Conservation (phyloP, 1,140 invertebrate genomes). For the Neodiprion pinetum region DNA sequence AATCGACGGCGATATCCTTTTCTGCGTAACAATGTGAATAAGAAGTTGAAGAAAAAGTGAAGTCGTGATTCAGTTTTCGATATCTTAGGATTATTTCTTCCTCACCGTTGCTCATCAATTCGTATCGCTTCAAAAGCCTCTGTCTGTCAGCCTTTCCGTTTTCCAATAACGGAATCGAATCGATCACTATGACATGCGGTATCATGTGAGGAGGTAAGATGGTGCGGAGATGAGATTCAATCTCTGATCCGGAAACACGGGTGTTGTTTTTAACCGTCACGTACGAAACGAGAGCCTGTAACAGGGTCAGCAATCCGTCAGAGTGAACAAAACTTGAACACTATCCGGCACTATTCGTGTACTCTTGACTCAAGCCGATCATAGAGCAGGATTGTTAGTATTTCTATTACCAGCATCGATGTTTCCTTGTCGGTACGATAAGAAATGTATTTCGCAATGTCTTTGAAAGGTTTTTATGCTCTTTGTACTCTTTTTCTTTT, state of each 20-base stretch:
- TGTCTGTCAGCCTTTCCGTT: constrained; percentile 89
- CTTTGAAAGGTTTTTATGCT: too few species aligned
- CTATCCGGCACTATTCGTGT: too few species aligned
- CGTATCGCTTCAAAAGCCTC: constrained; percentile 74
- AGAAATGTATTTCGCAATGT: too few species aligned
- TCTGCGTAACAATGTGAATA: constrained; percentile 50
- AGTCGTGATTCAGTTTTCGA: constrained; percentile 13
- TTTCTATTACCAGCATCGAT: too few species aligned
- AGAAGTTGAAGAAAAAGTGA: neutral
- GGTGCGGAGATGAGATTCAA: constrained; percentile 70
- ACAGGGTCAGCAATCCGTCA: constrained; percentile 31
- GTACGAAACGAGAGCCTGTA: constrained; percentile 77
- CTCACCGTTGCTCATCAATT: constrained; percentile 66
- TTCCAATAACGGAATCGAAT: constrained; percentile 77
- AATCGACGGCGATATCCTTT: constrained; percentile 57
- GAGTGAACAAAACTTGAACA: too few species aligned
- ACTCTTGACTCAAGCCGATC: too few species aligned
- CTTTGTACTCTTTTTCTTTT: neutral
- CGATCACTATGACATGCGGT: constrained; percentile 75
- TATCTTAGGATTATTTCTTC: constrained; percentile 58
- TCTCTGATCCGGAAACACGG: constrained; percentile 65
- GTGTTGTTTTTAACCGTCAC: constrained; percentile 66
- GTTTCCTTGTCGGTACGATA: too few species aligned
- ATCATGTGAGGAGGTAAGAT: constrained; percentile 78
- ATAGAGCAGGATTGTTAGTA: too few species aligned